phyloP scores from a whole-genome alignment of 2,797 vertebrate genomes.

The Ambastaia sidthimunki region DNA sequence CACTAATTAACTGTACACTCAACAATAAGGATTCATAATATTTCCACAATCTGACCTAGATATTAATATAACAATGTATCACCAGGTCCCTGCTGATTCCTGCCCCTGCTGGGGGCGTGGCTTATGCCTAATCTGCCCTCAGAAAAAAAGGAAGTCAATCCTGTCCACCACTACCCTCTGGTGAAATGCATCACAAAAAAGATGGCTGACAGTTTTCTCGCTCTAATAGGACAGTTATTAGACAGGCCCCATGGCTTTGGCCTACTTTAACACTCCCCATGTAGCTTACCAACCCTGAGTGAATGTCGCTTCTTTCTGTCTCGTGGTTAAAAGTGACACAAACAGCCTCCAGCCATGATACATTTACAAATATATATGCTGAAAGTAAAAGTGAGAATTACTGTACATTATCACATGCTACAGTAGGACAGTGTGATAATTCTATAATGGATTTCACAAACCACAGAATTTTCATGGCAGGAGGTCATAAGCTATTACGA shows the following conservation, averaged over 20 bases:
- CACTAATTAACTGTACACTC: background rate
- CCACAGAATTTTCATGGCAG: background rate
- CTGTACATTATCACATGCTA: conserved; percentile 14
- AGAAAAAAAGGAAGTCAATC: conserved; percentile 40
- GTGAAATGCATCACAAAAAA: conserved; percentile 52
- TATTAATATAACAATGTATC: background rate
- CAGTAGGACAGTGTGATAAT: background rate
- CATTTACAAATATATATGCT: background rate
- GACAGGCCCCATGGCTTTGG: conserved; percentile 56
- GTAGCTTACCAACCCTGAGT: conserved; percentile 61
- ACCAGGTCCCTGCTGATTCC: conserved; percentile 1
- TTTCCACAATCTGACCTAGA: background rate
- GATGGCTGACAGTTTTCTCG: conserved; percentile 49
- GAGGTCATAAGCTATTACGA: conserved; percentile 18
- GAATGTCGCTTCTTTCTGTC: conserved; percentile 46
- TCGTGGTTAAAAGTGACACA: conserved; percentile 49
- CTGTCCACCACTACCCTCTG: conserved; percentile 36
- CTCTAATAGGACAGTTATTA: conserved; percentile 59
- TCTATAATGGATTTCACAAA: background rate
- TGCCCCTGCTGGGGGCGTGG: conserved; percentile 1
- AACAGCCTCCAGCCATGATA: conserved; percentile 20
- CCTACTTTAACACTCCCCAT: conserved; percentile 60
- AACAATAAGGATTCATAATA: background rate
- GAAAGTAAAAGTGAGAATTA: conserved; percentile 12
- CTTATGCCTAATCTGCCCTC: conserved; percentile 52